A percentile compares a stretch with the other conserved stretches of the same genome.
These are phyloP conservation scores for Vanacampus margaritifer DNA, from an alignment of 2,113 vertebrate species.

Conservation along the genomic window DNA sequence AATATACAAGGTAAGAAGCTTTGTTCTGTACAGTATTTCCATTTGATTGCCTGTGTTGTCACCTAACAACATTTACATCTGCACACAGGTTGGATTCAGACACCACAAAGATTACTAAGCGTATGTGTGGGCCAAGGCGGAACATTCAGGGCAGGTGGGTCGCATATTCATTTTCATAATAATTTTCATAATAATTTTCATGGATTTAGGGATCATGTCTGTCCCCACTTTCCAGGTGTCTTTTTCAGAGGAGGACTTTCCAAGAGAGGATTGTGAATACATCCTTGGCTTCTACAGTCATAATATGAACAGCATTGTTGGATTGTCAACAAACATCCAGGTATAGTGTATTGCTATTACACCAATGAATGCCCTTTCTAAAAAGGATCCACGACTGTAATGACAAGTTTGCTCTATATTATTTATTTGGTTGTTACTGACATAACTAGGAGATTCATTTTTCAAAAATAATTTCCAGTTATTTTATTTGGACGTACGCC, in stretches of 20 bases:
- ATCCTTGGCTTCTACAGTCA: constrained; percentile 93
- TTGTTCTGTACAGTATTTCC: not conserved
- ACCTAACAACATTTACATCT: not conserved
- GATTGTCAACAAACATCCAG: constrained; percentile 90
- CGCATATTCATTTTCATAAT: not conserved
- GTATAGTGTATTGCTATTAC: constrained; percentile 52
- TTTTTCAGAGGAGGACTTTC: constrained; percentile 88
- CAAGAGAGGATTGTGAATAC: constrained; percentile 88
- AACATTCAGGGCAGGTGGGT: constrained; percentile 65
- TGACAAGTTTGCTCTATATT: too few relatives aligned
- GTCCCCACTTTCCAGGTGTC: constrained; percentile 72
- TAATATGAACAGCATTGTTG: constrained; percentile 84
- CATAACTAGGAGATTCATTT: too few relatives aligned
- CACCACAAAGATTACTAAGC: constrained; percentile 94
- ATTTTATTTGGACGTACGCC: too few relatives aligned
- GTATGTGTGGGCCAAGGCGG: constrained; percentile 89
- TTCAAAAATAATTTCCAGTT: too few relatives aligned
- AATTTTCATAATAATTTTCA: too few relatives aligned
- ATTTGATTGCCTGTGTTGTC: not conserved
- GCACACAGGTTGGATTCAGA: constrained; percentile 86
- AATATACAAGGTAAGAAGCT: constrained; percentile 82
- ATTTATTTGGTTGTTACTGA: too few relatives aligned
- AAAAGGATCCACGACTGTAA: too few relatives aligned
- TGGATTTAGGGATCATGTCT: not conserved
- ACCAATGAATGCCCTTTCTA: too few relatives aligned